These are phyloP conservation scores for Heliconius himera DNA, from an alignment of 1,140 invertebrate species.

Conservation along the genomic window DNA sequence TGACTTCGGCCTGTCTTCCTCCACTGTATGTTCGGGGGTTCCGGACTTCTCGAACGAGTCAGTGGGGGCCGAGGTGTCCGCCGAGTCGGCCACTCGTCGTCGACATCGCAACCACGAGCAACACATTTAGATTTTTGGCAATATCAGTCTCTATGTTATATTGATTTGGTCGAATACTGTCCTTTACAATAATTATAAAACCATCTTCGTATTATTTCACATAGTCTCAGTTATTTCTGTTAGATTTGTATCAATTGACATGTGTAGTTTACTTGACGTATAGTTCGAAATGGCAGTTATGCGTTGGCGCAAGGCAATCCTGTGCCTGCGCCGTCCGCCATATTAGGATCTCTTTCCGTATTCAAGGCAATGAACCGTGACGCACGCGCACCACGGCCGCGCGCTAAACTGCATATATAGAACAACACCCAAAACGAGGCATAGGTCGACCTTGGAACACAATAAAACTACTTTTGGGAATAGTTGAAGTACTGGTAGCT, in stretches of 20 bases:
- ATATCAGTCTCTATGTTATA: slow-evolving; percentile 49
- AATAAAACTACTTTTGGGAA: slow-evolving; percentile 9
- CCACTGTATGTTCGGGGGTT: slow-evolving; percentile 43
- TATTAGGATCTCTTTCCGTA: slow-evolving; percentile 76
- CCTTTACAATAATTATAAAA: slow-evolving; percentile 43
- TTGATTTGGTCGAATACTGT: slow-evolving; percentile 27
- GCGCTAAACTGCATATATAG: slow-evolving; percentile 37
- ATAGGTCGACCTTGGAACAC: slow-evolving; percentile 15
- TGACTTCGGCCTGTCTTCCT: slow-evolving; percentile 54
- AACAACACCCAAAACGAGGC: slow-evolving; percentile 28
- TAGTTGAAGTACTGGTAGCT: neutral
- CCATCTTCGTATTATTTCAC: slow-evolving; percentile 23
- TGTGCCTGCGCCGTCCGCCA: slow-evolving; percentile 63
- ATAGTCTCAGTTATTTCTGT: slow-evolving; percentile 17
- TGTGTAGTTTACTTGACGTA: slow-evolving; percentile 59
- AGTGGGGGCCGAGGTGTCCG: slow-evolving; percentile 47
- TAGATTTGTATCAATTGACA: slow-evolving; percentile 47
- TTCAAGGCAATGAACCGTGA: slow-evolving; percentile 79
- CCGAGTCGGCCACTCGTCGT: slow-evolving; percentile 66
- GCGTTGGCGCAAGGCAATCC: slow-evolving; percentile 76
- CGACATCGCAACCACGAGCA: slow-evolving; percentile 74
- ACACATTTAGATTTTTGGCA: slow-evolving; percentile 60
- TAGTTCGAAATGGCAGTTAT: slow-evolving; percentile 59
- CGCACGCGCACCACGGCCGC: slow-evolving; percentile 60
- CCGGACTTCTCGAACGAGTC: slow-evolving; percentile 59